Evolutionary conservation across 2,797 vertebrate species (phyloP).

Genomic region (Bucorvus abyssinicus): DNA sequence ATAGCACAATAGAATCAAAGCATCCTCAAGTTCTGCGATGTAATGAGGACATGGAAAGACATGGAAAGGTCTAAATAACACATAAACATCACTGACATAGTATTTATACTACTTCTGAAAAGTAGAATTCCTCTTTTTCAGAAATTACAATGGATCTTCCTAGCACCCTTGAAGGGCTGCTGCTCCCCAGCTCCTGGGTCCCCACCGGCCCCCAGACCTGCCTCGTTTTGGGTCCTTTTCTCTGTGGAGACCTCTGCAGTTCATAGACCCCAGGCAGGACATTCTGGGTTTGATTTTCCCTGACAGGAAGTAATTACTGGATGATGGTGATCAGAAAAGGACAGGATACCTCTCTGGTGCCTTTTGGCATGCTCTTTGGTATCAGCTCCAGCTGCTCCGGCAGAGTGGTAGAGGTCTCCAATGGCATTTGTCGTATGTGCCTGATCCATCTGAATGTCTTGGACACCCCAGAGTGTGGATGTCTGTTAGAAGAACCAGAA

Average conservation of each 20-base stretch:
- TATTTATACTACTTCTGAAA: background rate
- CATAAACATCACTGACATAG: background rate
- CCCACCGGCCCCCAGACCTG: too few relatives aligned
- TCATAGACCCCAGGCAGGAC: background rate
- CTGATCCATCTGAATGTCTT: background rate
- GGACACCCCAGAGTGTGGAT: background rate
- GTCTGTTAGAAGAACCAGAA: background rate
- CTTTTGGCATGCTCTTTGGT: background rate
- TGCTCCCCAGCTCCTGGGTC: background rate
- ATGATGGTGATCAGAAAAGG: background rate
- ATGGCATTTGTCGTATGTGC: background rate
- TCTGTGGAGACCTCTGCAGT: background rate
- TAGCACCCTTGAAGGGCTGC: background rate
- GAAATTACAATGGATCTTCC: background rate
- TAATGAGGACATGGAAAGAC: background rate
- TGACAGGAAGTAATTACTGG: background rate
- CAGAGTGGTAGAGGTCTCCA: background rate
- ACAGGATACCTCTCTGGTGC: background rate
- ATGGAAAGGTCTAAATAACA: background rate
- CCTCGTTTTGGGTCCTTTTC: background rate
- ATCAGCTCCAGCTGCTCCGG: background rate
- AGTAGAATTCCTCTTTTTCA: background rate
- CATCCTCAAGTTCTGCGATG: background rate
- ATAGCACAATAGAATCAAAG: background rate
- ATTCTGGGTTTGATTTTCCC: background rate